phyloP scores from a whole-genome alignment of 2,888 invertebrate genomes.

The Pinctada fucata region DNA sequence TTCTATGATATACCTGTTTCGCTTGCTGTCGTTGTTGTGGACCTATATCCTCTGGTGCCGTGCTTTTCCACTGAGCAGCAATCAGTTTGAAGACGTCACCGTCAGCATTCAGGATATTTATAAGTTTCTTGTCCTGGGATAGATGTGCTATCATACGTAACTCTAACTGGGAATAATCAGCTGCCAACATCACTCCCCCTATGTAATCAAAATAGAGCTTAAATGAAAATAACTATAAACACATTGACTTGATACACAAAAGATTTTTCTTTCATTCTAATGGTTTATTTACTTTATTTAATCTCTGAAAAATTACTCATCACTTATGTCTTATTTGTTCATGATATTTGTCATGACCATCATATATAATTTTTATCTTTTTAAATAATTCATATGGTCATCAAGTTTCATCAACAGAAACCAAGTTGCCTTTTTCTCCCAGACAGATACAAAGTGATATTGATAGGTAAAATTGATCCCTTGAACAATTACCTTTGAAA shows the following conservation, averaged over 20 bases:
- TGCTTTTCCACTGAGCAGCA: slow-evolving; percentile 89
- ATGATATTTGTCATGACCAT: no score
- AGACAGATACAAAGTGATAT: no score
- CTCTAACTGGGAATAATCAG: slow-evolving; percentile 98
- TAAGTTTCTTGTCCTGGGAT: slow-evolving; percentile 85
- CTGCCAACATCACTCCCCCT: slow-evolving; percentile 85
- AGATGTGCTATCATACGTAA: slow-evolving; percentile 94
- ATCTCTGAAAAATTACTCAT: no score
- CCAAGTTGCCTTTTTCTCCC: no score
- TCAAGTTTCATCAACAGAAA: no score
- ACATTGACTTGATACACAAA: background rate
- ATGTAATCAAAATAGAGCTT: slow-evolving; percentile 10
- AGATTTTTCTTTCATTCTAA: no score
- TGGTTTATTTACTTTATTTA: no score
- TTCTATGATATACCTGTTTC: slow-evolving; percentile 81
- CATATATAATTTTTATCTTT: no score
- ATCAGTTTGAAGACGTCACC: slow-evolving; percentile 82
- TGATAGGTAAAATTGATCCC: no score
- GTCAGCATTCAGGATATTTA: slow-evolving; percentile 79
- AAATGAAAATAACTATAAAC: background rate
- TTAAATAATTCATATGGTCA: background rate
- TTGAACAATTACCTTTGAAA: slow-evolving; percentile 67
- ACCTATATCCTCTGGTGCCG: slow-evolving; percentile 83
- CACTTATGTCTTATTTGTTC: no score
- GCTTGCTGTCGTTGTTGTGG: slow-evolving; percentile 89